These are phyloP conservation scores for Diorhabda carinulata DNA, from an alignment of 1,140 invertebrate species.

Conservation along the genomic window DNA sequence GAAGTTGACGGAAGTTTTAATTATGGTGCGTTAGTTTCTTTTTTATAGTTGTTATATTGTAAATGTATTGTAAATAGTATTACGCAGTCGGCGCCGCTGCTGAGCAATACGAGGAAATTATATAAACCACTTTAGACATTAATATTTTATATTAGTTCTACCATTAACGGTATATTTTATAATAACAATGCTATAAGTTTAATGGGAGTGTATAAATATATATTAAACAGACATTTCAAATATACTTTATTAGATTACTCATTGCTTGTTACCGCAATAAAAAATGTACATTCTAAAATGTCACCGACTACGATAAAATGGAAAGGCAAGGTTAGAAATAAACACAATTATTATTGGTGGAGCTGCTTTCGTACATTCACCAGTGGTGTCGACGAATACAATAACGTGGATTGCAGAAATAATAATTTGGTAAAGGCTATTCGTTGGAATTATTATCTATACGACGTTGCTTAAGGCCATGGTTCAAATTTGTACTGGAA, in stretches of 20 bases:
- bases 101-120: background rate
- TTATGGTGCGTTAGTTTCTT: background rate
- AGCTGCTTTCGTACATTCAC: background rate
- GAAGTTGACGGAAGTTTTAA: background rate
- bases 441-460: no score
- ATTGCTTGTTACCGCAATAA: background rate
- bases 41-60: conserved; percentile 2
- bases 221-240: background rate
- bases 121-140: background rate
- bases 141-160: background rate
- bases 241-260: background rate
- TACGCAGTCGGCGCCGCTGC: background rate
- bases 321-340: background rate
- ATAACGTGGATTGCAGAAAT: no score
- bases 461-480: no score
- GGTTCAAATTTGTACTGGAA: no score
- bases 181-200: background rate
- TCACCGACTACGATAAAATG: background rate
- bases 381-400: background rate
- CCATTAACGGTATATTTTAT: background rate
- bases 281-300: background rate
- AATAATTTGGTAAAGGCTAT: no score
- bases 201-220: background rate
- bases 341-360: background rate
- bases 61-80: background rate